These are phyloP conservation scores for Microcebus lehilahytsara DNA, from an alignment of 2,113 vertebrate genomes.

Conservation along the genomic window DNA sequence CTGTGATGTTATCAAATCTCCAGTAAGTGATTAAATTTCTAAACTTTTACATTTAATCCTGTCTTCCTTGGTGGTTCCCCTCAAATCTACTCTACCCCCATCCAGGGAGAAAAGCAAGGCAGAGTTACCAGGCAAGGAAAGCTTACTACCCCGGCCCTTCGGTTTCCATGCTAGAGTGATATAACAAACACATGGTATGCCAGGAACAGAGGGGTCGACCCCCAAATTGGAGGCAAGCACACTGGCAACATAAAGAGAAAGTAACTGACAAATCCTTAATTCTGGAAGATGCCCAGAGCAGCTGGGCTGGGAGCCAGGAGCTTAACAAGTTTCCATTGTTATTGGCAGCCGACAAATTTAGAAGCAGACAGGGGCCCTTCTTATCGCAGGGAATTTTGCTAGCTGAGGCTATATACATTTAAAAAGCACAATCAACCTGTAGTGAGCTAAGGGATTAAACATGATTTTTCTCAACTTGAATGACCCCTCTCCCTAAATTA, in stretches of 20 bases:
- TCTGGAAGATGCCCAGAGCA: conserved; percentile 56
- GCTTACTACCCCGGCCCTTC: neutral
- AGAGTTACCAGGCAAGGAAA: neutral
- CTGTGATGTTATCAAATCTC: neutral
- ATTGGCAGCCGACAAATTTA: conserved; percentile 64
- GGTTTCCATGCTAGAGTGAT: neutral
- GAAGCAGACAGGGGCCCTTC: conserved; percentile 72
- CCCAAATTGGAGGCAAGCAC: conserved; percentile 27
- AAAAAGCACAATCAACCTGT: conserved; percentile 84
- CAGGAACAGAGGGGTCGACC: neutral
- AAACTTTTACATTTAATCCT: neutral
- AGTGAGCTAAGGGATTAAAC: conserved; percentile 82
- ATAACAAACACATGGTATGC: neutral
- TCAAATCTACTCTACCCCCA: neutral
- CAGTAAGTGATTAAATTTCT: neutral
- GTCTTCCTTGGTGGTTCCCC: neutral
- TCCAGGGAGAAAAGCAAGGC: neutral
- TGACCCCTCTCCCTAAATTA: conserved; percentile 84
- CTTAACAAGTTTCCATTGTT: conserved; percentile 73
- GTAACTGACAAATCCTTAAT: conserved; percentile 15
- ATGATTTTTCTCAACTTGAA: conserved; percentile 85
- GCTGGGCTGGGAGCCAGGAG: conserved; percentile 52
- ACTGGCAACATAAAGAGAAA: conserved; percentile 6
- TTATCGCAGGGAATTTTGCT: conserved; percentile 72
- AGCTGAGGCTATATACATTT: conserved; percentile 71